These are phyloP conservation scores for Paguma larvata DNA, from an alignment of 2,797 vertebrate species.

Conservation along the genomic window DNA sequence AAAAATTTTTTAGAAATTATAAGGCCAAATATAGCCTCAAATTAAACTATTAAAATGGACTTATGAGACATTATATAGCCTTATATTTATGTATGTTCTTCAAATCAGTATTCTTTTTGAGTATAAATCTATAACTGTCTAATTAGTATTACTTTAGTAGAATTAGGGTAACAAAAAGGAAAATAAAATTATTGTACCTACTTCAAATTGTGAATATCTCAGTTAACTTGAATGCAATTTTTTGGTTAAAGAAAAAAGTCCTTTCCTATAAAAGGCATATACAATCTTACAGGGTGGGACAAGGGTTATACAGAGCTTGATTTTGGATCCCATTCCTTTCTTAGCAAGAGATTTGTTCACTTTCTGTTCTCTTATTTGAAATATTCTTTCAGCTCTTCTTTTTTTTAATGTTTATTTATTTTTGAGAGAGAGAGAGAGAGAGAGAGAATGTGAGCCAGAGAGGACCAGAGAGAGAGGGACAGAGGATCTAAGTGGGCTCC, in stretches of 20 bases:
- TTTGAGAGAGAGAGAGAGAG: too few species aligned
- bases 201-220: conserved; percentile 33
- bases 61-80: not conserved
- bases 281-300: not conserved
- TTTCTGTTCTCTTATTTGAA: not conserved
- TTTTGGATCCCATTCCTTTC: not conserved
- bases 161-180: not conserved
- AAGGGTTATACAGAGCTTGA: not conserved
- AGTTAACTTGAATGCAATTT: not conserved
- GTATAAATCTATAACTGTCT: not conserved
- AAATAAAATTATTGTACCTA: not conserved
- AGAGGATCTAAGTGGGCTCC: too few species aligned
- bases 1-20: conserved; percentile 14
- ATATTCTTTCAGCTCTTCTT: not conserved
- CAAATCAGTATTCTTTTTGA: conserved; percentile 33
- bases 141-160: not conserved
- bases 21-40: not conserved
- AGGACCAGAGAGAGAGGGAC: too few species aligned
- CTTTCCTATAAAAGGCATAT: not conserved
- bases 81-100: not conserved
- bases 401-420: not conserved
- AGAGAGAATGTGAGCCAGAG: too few species aligned
- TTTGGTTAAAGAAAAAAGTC: not conserved
- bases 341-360: not conserved
- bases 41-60: conserved; percentile 18